Base-by-base conservation (phyloP, 2,888 invertebrate genomes). In the Callyntrura sp. region DNA sequence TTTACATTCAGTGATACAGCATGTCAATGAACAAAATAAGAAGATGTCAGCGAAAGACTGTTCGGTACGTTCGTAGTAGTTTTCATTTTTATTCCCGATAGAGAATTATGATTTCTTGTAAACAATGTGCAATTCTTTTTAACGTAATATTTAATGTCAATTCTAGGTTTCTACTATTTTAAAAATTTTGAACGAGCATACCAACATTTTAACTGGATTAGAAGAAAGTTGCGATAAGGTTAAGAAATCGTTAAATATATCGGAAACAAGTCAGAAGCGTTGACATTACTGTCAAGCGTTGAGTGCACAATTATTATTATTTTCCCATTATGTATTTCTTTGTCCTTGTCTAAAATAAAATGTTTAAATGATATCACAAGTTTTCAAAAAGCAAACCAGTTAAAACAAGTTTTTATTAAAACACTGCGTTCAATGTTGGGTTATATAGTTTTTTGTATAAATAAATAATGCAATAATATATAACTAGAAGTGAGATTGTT, bases 161-260 rank as follows among this genome's bases (percentile, higher is more conserved):
- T 76, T 76, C 23, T 51, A 78, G 78, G 11, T 78, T 23, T 9
- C 23, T 1, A 98, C 98, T 95, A 98, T 99, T 93, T 97, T 98
- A 0, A 97, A 98, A 92, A 98, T 99, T 92, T 95, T 99, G 5
- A 99, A 98, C 95, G 98, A 98, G 0, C 99, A 99, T 94, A 98
- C 98, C 97, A 98, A 98, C 70, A 98, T 98, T 0, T 95, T 99
- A 94, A 98, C 98, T 93, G 99, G 98, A 98, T 96, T 99, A 62
- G 98, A 99, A 94, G 96, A 97, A 92, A 97, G 97, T 85, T 97
- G 98, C 6, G 96, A 96, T 0, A 96, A 97, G 90, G 96, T 98
- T 55, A 96, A 96, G 25, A 96, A 96, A 28, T 97, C 97, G 93
- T 95, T 79, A 98, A 55, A n/a, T 9, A 17, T 12, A 17, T 45